These are phyloP conservation scores for Ailurus styani DNA, from an alignment of 2,113 vertebrate genomes.

Conservation along the genomic window DNA sequence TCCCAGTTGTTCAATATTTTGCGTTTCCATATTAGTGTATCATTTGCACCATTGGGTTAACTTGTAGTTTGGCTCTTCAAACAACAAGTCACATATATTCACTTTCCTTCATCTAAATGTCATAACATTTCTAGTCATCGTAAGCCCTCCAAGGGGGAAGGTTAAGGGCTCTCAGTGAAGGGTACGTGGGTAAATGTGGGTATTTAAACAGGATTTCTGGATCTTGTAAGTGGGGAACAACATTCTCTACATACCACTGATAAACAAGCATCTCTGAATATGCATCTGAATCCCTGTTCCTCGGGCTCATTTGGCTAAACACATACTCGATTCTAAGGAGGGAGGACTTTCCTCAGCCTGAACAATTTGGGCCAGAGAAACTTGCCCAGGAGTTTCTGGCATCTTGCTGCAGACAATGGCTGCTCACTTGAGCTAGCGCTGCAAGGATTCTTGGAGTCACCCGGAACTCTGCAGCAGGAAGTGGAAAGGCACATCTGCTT, in stretches of 20 bases:
- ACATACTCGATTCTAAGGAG: slow-evolving; percentile 50
- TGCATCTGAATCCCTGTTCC: slow-evolving; percentile 53
- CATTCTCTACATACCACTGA: slow-evolving; percentile 71
- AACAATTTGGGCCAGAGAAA: slow-evolving; percentile 42
- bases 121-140: background rate
- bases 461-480: background rate
- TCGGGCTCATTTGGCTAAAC: slow-evolving; percentile 67
- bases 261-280: slow-evolving; percentile 64
- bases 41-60: background rate
- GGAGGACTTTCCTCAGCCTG: slow-evolving; percentile 2
- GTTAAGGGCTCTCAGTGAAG: background rate
- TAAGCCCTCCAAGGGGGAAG: background rate
- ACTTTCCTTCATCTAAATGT: slow-evolving; percentile 13
- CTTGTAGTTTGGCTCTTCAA: slow-evolving; percentile 5
- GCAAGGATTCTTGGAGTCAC: background rate
- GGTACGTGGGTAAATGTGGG: background rate
- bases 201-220: slow-evolving; percentile 54
- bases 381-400: slow-evolving; percentile 30
- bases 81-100: background rate
- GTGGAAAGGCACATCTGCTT: background rate
- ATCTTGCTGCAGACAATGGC: slow-evolving; percentile 51
- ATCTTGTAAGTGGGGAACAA: slow-evolving; percentile 40
- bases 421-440: background rate
- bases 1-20: background rate
- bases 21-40: background rate